Percentiles rank a stretch among this genome's conserved stretches.
phyloP scores from a whole-genome alignment of 1,140 invertebrate genomes.

The Solenopsis fugax region DNA sequence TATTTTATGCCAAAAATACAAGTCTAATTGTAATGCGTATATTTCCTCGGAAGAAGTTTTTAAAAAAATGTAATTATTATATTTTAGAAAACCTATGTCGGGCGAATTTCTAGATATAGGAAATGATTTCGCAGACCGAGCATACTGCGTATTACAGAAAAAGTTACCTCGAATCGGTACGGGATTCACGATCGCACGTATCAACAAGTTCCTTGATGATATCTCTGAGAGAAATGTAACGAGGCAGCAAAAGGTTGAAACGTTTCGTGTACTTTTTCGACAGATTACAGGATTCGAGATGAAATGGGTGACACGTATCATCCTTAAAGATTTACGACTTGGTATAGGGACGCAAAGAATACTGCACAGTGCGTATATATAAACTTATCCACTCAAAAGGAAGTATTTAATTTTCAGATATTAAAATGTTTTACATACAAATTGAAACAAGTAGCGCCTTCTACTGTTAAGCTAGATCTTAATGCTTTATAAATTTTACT shows the following conservation, averaged over 20 bases:
- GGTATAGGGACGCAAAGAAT: constrained; percentile 91
- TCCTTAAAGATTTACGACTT: constrained; percentile 94
- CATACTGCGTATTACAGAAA: constrained; percentile 90
- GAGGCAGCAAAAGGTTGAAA: constrained; percentile 84
- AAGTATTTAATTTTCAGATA: too few species aligned
- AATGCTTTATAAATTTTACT: too few species aligned
- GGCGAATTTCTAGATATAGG: constrained; percentile 68
- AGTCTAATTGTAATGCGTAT: not conserved
- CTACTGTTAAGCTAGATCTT: too few species aligned
- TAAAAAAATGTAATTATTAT: not conserved
- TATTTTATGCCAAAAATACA: not conserved
- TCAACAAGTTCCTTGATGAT: constrained; percentile 91
- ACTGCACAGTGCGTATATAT: constrained; percentile 85
- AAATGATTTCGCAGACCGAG: constrained; percentile 92
- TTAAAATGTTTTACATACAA: too few species aligned
- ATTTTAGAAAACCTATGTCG: constrained; percentile 82
- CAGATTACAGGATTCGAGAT: constrained; percentile 89
- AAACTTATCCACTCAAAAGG: not conserved
- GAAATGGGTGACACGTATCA: constrained; percentile 96
- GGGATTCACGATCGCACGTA: constrained; percentile 88
- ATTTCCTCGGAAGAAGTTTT: not conserved
- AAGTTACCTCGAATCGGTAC: constrained; percentile 87
- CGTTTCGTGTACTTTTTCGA: constrained; percentile 80
- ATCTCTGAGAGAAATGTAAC: constrained; percentile 88
- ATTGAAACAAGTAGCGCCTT: too few species aligned